phyloP scores from a whole-genome alignment of 2,888 invertebrate genomes.

The Clistopyga incitator region DNA sequence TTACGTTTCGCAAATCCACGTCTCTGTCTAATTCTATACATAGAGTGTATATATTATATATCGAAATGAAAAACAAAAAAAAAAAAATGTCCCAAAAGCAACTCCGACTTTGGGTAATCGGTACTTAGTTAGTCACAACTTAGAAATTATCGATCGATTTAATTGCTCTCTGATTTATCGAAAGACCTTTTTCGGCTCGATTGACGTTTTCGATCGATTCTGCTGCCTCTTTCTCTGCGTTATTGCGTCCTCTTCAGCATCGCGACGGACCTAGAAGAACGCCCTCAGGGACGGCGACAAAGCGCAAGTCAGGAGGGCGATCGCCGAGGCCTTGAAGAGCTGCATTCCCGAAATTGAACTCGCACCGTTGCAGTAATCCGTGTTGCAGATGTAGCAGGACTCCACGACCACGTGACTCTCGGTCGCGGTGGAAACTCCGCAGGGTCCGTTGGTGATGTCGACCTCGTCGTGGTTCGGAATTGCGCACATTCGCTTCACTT shows the following conservation, averaged over 20 bases:
- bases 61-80: conserved; percentile 22
- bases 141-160: conserved; percentile 45
- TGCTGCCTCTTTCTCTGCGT: conserved; percentile 5
- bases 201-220: background rate
- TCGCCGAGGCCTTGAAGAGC: conserved; percentile 69
- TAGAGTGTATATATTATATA: conserved; percentile 30
- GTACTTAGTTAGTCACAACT: conserved; percentile 52
- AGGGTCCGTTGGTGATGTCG: conserved; percentile 77
- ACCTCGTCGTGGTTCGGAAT: conserved; percentile 77
- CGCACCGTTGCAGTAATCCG: conserved; percentile 80
- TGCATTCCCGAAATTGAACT: conserved; percentile 72
- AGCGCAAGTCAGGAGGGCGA: conserved; percentile 69
- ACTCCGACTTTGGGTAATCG: conserved; percentile 17
- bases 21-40: conserved; percentile 48
- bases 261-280: conserved; percentile 52
- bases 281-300: conserved; percentile 65
- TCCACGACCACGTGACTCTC: conserved; percentile 74
- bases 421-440: conserved; percentile 70
- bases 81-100: conserved; percentile 23
- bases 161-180: conserved; percentile 10
- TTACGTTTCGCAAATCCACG: conserved; percentile 64
- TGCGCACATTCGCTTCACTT: conserved; percentile 77
- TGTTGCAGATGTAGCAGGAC: conserved; percentile 80
- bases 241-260: background rate
- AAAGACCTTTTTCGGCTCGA: background rate